These are phyloP conservation scores for Brachyrhaphis roseni DNA, from an alignment of 2,797 vertebrate species.

Conservation along the genomic window DNA sequence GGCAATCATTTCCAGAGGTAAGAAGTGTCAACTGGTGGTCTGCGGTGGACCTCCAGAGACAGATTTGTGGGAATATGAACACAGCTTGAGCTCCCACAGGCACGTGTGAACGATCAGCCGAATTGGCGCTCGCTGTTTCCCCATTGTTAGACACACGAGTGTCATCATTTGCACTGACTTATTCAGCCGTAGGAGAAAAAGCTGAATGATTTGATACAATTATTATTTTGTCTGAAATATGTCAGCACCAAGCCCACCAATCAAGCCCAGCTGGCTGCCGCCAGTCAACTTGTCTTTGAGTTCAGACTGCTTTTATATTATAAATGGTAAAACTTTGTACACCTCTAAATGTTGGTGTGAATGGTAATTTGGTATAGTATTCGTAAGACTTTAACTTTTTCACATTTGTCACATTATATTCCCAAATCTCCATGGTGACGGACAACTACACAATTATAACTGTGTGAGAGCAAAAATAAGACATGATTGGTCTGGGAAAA, in stretches of 20 bases:
- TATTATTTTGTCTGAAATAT: neutral
- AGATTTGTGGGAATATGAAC: neutral
- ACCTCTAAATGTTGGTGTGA: neutral
- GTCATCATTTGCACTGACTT: neutral
- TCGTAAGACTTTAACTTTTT: neutral
- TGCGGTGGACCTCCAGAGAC: conserved; percentile 4
- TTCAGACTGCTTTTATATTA: neutral
- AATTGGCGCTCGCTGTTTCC: conserved; percentile 1
- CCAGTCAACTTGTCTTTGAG: neutral
- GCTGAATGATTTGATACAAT: neutral
- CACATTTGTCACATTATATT: neutral
- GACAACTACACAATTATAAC: neutral
- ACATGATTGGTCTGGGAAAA: neutral
- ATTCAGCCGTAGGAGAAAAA: neutral
- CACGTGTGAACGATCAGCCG: neutral
- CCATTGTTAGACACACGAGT: neutral
- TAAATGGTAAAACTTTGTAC: neutral
- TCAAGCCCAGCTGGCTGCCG: neutral
- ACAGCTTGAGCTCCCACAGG: neutral
- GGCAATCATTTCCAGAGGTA: conserved; percentile 37
- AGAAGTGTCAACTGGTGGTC: conserved; percentile 35
- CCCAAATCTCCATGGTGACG: neutral
- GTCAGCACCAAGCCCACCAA: neutral
- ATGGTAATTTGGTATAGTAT: neutral
- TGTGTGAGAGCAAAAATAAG: neutral